A percentile compares a stretch with the other conserved stretches of the same genome.
phyloP scores from a whole-genome alignment of 2,888 invertebrate genomes.

The Meteorus colon region DNA sequence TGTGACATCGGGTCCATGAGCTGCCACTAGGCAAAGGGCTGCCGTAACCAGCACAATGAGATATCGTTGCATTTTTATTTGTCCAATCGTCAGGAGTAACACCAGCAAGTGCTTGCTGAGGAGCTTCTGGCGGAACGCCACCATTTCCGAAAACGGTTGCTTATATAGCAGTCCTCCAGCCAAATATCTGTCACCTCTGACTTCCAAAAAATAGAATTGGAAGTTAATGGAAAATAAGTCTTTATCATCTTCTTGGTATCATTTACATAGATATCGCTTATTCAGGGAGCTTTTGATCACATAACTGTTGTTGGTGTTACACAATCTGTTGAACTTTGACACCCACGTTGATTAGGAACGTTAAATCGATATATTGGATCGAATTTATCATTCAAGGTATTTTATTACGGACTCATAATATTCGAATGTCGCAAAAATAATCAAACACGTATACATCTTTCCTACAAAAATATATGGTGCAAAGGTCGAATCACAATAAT shows the following conservation, averaged over 20 bases:
- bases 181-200: conserved; percentile 34
- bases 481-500: too few species aligned
- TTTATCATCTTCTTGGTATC: background rate
- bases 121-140: background rate
- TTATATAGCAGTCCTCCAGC: conserved; percentile 30
- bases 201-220: background rate
- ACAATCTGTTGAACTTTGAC: background rate
- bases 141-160: conserved; percentile 8
- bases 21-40: conserved; percentile 72
- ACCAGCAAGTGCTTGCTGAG: background rate
- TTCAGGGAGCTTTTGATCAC: background rate
- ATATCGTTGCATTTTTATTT: conserved; percentile 43
- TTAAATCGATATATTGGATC: background rate
- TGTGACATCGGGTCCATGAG: conserved; percentile 57
- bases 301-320: background rate
- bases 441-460: too few species aligned
- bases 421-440: too few species aligned
- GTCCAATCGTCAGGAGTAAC: background rate
- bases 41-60: conserved; percentile 72
- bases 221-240: background rate
- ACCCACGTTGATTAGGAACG: background rate
- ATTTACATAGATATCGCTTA: background rate
- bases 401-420: too few species aligned
- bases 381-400: background rate
- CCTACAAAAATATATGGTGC: too few species aligned